These are phyloP conservation scores for Cyprinodon diabolis DNA, from an alignment of 2,797 vertebrate species.

Conservation along the genomic window DNA sequence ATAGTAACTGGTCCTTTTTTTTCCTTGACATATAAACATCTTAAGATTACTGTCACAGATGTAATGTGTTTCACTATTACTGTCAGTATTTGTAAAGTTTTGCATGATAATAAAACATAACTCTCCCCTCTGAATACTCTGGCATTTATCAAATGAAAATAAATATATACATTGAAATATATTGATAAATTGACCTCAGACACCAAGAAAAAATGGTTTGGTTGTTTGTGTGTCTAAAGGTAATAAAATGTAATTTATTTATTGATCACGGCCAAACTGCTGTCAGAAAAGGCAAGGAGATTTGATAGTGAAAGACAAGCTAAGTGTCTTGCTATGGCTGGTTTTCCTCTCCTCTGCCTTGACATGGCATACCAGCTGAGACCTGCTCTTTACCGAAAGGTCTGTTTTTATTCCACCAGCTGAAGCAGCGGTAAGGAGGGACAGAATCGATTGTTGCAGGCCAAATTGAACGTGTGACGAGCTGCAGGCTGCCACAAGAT, in stretches of 20 bases:
- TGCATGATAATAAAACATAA: not conserved
- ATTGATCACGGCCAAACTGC: conserved; percentile 3
- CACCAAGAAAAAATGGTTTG: not conserved
- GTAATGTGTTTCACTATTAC: no score
- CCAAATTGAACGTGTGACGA: conserved; percentile 83
- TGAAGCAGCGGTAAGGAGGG: conserved; percentile 74
- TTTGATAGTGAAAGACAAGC: conserved; percentile 27
- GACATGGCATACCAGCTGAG: conserved; percentile 71
- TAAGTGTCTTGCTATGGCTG: conserved; percentile 39
- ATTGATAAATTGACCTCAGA: not conserved
- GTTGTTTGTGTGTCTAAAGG: not conserved
- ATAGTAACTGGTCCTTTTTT: no score
- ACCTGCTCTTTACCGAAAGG: conserved; percentile 75
- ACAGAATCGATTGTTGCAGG: conserved; percentile 83
- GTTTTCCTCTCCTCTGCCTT: conserved; percentile 43
- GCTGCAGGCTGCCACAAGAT: conserved; percentile 78
- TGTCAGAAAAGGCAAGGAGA: conserved; percentile 10
- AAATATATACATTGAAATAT: not conserved
- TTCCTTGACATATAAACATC: no score
- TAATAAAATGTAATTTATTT: not conserved
- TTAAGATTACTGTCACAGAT: no score
- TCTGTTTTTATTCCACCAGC: conserved; percentile 75
- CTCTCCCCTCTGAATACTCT: not conserved
- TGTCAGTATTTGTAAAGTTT: no score
- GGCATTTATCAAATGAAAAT: not conserved